Percentiles rank a stretch among this genome's conserved stretches.
phyloP scores from a whole-genome alignment of 2,113 vertebrate genomes.

The Turdus rufiventris region DNA sequence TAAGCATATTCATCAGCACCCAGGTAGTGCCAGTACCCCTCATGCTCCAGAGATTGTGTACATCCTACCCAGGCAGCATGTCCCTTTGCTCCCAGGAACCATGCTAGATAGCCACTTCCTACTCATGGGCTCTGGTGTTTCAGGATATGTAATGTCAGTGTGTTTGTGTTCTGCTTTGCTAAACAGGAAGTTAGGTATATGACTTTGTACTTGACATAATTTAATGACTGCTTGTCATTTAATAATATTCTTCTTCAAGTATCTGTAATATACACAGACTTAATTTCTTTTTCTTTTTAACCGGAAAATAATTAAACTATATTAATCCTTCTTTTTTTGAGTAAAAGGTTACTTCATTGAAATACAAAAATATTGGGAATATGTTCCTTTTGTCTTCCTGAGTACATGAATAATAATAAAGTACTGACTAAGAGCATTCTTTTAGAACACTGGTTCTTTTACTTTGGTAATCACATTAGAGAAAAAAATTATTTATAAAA shows the following conservation, averaged over 20 bases:
- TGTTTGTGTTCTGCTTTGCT: background rate
- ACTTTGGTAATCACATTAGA: background rate
- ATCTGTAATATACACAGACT: background rate
- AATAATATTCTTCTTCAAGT: background rate
- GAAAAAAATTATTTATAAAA: background rate
- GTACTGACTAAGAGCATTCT: background rate
- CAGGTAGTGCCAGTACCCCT: too few species aligned
- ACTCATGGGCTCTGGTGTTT: background rate
- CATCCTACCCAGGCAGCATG: fast-evolving
- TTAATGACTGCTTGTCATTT: background rate
- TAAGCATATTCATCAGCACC: background rate
- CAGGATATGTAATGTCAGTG: background rate
- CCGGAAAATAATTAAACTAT: background rate
- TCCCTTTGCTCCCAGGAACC: background rate
- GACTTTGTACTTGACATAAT: background rate
- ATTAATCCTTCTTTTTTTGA: background rate
- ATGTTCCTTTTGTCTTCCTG: background rate
- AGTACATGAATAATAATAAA: background rate
- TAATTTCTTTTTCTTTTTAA: background rate
- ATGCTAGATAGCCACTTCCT: background rate
- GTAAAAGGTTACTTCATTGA: background rate
- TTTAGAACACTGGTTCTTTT: background rate
- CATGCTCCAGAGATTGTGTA: background rate
- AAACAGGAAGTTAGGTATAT: too few species aligned
- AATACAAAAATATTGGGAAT: background rate